phyloP scores from a whole-genome alignment of 2,113 vertebrate genomes.

The Erythrolamprus reginae region DNA sequence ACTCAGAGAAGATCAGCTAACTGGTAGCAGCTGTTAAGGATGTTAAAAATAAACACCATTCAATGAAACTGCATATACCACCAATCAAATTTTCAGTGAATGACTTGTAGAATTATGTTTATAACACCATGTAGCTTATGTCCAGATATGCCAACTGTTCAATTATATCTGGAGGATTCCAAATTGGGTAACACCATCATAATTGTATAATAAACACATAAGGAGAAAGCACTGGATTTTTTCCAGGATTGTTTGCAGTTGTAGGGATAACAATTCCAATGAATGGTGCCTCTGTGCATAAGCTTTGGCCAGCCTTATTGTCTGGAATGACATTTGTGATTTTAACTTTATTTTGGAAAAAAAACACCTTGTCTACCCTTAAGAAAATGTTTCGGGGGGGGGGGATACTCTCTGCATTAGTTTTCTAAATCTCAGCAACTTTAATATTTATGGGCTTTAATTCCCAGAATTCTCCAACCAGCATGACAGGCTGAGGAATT shows the following conservation, averaged over 20 bases:
- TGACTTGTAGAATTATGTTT: not conserved
- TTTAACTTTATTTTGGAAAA: not conserved
- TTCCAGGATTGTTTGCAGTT: rapidly evolving
- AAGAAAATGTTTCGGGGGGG: rapidly evolving
- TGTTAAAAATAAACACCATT: not conserved
- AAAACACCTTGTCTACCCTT: rapidly evolving
- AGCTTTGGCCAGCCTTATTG: rapidly evolving
- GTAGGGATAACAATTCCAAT: not conserved
- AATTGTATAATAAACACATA: not conserved
- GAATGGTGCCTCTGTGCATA: not conserved
- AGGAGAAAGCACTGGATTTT: not conserved
- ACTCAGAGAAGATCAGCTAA: too few relatives aligned
- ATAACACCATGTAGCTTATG: not conserved
- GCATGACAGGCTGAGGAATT: not conserved
- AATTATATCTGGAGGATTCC: not conserved
- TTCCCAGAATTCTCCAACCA: not conserved
- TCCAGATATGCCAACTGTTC: not conserved
- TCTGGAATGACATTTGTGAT: not conserved
- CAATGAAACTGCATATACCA: not conserved
- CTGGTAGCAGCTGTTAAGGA: too few relatives aligned
- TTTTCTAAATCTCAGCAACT: not conserved
- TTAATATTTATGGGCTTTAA: not conserved
- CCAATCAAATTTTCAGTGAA: not conserved
- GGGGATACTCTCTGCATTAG: rapidly evolving
- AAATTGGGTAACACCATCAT: not conserved